Evolutionary conservation across 2,113 vertebrate genomes (phyloP), one percentile per base, ranked within the genome.

Genomic region (Centropus unirufus): DNA sequence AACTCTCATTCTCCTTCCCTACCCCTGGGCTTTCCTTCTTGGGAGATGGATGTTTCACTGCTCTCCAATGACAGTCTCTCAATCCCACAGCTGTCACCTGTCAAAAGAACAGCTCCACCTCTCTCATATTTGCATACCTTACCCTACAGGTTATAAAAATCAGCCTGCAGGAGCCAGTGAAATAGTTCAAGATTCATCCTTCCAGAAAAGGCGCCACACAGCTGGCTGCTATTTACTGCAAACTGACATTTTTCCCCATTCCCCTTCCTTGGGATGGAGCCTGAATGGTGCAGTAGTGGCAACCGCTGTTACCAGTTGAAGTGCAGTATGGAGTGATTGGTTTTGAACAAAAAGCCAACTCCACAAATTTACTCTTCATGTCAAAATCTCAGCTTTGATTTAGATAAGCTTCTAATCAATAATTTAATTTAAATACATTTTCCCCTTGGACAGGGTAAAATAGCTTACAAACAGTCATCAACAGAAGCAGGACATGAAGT

Each of bases 1-100:
- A 87, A 75, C 36, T 89, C 52, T 78, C 64, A 78, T 23, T 14
- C 18, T 78, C 68, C n/a, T 76, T 76, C 57, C 72, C 64, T 89
- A 74, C 57, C 61, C 86, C 40, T 80, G 70, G 89, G 68, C 83
- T 67, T 55, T 34, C 69, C 68, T 75, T 73, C 72, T 44, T 30
- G 57, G 69, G 69, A 67, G 44, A 64, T 58, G n/a, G 72, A 82
- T 52, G 51, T 78, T 87, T 64, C 73, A 58, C 16, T 47, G 44
- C 92, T 72, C 83, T 82, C 66, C 66, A 32, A 40, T 67, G 91
- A 87, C 87, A 87, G 69, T 17, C 49, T 55, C 88, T 70, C 74
- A 84, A 27, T 77, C 76, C 83, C 94, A 87, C 64, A 82, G 74
- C 73, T 91, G 74, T 93, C 93, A 87, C 69, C 83, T n/a, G 61